These are phyloP conservation scores for Neodon shergylaensis DNA, from an alignment of 2,113 vertebrate genomes.

Conservation along the genomic window DNA sequence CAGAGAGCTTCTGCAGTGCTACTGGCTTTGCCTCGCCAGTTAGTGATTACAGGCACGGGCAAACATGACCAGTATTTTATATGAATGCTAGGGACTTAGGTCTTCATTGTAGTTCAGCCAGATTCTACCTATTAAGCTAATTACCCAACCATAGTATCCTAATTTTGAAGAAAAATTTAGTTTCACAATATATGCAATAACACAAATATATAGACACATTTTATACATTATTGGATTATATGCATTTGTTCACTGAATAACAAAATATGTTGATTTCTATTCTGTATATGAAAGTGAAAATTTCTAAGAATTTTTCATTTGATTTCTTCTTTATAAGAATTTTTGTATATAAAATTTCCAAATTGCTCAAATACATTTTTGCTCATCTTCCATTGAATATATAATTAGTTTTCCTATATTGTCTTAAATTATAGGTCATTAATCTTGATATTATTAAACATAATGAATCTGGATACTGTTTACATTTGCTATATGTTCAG, in stretches of 20 bases:
- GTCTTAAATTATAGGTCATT: not conserved
- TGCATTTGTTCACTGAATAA: not conserved
- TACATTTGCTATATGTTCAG: not conserved
- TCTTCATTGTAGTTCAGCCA: no score
- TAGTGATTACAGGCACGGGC: no score
- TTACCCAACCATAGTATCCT: no score
- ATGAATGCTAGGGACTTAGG: no score
- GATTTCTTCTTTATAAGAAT: not conserved
- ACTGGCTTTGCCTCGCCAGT: no score
- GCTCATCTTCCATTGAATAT: not conserved
- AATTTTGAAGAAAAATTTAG: no score
- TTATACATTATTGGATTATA: not conserved
- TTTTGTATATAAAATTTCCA: not conserved
- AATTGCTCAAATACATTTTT: not conserved
- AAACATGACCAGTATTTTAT: no score
- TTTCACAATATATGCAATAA: no score
- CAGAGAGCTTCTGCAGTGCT: no score
- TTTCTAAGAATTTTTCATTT: not conserved
- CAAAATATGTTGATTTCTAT: not conserved
- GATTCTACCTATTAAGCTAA: no score
- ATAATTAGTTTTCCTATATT: not conserved
- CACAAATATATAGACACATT: no score
- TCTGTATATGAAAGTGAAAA: not conserved
- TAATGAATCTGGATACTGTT: not conserved
- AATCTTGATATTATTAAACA: not conserved